Percentiles rank a stretch among this genome's conserved stretches.
phyloP scores from a whole-genome alignment of 2,888 invertebrate genomes.

The Lysandra bellargus region DNA sequence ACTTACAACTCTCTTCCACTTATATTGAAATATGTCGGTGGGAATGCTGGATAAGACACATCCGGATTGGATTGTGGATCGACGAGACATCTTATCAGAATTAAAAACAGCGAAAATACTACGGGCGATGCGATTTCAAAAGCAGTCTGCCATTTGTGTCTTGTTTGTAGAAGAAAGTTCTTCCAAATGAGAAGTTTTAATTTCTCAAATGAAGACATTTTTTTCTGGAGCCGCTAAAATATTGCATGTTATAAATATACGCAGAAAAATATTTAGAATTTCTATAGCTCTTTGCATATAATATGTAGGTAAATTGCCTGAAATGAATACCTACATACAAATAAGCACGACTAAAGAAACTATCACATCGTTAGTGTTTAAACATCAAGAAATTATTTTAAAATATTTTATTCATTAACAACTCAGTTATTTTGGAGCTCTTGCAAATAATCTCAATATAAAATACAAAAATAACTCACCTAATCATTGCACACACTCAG shows the following conservation, averaged over 20 bases:
- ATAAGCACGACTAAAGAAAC: not conserved
- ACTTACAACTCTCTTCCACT: slow-evolving; percentile 67
- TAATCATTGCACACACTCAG: slow-evolving; percentile 37
- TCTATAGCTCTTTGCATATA: not conserved
- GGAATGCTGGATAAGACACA: slow-evolving; percentile 59
- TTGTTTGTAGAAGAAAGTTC: slow-evolving; percentile 87
- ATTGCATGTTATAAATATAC: not conserved
- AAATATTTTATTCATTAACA: not conserved
- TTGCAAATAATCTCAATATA: slow-evolving; percentile 2
- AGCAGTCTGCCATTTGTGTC: slow-evolving; percentile 85
- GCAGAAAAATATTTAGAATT: not conserved
- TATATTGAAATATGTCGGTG: slow-evolving; percentile 69
- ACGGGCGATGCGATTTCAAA: slow-evolving; percentile 87
- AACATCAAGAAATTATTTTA: not conserved
- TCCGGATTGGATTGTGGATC: slow-evolving; percentile 78
- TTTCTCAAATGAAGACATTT: slow-evolving; percentile 76
- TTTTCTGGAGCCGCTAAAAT: slow-evolving; percentile 35
- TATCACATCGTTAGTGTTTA: not conserved
- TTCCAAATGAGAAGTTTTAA: slow-evolving; percentile 90
- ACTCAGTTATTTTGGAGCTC: not conserved
- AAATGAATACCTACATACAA: not conserved
- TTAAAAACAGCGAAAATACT: slow-evolving; percentile 85
- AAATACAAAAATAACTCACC: slow-evolving; percentile 38
- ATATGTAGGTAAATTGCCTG: not conserved
- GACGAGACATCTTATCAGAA: slow-evolving; percentile 86